phyloP scores from a whole-genome alignment of 2,113 vertebrate genomes.

The Tachuris rubrigastra region DNA sequence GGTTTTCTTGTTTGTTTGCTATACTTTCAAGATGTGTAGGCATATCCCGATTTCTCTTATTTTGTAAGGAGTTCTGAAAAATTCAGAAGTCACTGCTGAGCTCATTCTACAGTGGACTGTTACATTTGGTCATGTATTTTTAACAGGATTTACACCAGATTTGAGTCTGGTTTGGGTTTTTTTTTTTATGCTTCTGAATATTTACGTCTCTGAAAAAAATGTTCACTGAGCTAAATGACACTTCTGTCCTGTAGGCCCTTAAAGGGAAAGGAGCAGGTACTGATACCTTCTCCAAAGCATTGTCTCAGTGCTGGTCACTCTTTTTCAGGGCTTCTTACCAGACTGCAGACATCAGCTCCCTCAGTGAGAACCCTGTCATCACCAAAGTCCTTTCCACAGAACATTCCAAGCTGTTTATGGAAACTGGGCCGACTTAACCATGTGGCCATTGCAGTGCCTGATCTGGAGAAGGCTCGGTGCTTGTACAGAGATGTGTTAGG shows the following conservation, averaged over 20 bases:
- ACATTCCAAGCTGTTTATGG: conserved; percentile 77
- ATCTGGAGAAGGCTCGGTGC: conserved; percentile 84
- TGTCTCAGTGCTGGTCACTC: neutral
- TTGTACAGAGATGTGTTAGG: conserved; percentile 88
- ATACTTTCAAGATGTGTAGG: neutral
- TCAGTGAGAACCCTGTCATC: conserved; percentile 41
- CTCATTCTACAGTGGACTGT: neutral
- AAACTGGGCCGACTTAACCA: conserved; percentile 91
- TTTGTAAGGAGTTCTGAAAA: neutral
- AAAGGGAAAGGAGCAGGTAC: neutral
- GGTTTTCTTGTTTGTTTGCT: neutral
- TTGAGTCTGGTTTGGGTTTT: neutral
- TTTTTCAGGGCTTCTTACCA: conserved; percentile 74
- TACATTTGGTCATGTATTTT: neutral
- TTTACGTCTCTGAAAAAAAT: neutral
- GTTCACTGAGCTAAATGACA: neutral
- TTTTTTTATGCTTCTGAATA: neutral
- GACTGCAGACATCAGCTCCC: neutral
- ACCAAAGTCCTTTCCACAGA: conserved; percentile 36
- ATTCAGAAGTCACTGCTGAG: neutral
- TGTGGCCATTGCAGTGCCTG: conserved; percentile 91
- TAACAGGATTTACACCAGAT: neutral
- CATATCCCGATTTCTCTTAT: neutral
- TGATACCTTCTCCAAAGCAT: neutral
- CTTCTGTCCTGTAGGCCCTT: neutral